Evolutionary conservation across 2,113 vertebrate species (phyloP), one percentile per base, ranked within the genome.

Genomic region (Paracanthobrama guichenoti): DNA sequence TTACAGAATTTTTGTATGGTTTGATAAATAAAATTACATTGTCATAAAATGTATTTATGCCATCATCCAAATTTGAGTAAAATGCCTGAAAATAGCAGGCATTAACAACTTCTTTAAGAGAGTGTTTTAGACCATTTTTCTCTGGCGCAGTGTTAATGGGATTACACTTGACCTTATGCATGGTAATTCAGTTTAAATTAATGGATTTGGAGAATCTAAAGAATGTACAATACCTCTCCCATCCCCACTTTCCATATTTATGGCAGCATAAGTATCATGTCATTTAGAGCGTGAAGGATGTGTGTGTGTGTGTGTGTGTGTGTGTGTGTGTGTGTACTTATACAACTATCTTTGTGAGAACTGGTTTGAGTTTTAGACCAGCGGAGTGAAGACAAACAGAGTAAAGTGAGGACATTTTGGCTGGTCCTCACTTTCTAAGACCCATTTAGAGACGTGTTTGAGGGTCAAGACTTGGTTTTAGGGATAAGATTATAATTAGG

Each of bases 121-220:
- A 50, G 55, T 76, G 50, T 55, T 82, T 62, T 53, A 35, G 8
- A 16, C n/a, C 28, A n/a, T 28, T 85, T 72, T 85, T 48, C 42
- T 50, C 22, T 82, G 28, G 31, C 78, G 69, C 42, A 4, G 22
- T 22, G 79, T 66, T 48, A 77, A 82, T 76, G 39, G 83, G 69
- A 88, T 85, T 83, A 74, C 31, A 81, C 84, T 31, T 85, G 79
- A 85, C 76, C 83, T 77, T 39, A 50, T 53, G 67, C 81, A 76
- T 31, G 74, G 26, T 50, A 83, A 83, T 86, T 88, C 77, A 74
- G 76, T 84, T 86, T 46, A 66, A 80, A 3, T 46, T 88, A 80
- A 88, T 84, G 81, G 81, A 80, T 83, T 80, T 80, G 81, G 71
- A 81, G 59, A 79, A 84, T 64, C 53, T 26, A 80, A 71, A 85